Evolutionary conservation across 2,113 vertebrate genomes (phyloP).

Genomic region (Takifugu flavidus): DNA sequence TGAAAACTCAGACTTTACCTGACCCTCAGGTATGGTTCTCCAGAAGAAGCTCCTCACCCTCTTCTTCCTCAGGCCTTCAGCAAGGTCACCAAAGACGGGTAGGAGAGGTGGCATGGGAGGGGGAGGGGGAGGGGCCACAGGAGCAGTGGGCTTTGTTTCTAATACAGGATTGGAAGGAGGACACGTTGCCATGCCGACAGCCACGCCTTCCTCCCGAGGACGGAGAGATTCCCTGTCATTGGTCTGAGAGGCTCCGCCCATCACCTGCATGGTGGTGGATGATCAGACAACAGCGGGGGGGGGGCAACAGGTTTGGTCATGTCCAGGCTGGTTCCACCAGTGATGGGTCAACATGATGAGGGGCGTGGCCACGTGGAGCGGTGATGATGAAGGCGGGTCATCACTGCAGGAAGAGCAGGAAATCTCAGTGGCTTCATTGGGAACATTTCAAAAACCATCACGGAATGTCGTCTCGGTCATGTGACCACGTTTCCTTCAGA

Average conservation of each 20-base stretch:
- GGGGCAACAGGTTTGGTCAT: background rate
- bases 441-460: no score
- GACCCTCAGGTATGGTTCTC: slow-evolving; percentile 92
- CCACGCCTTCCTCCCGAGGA: slow-evolving; percentile 49
- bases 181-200: slow-evolving; percentile 64
- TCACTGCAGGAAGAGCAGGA: slow-evolving; percentile 1
- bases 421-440: no score
- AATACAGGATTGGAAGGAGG: slow-evolving; percentile 33
- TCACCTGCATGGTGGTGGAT: slow-evolving; percentile 82
- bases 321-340: background rate
- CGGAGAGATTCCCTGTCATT: slow-evolving; percentile 78
- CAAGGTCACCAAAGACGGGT: slow-evolving; percentile 42
- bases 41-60: slow-evolving; percentile 90
- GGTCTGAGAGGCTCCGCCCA: slow-evolving; percentile 83
- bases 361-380: background rate
- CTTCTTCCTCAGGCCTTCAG: slow-evolving; percentile 74
- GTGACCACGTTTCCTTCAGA: no score
- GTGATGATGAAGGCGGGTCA: slow-evolving; percentile 2
- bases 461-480: no score
- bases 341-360: slow-evolving; percentile 2
- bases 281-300: slow-evolving; percentile 32
- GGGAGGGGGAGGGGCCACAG: slow-evolving; percentile 42
- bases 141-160: background rate
- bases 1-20: slow-evolving; percentile 41
- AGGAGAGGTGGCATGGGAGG: slow-evolving; percentile 63